These are phyloP conservation scores for Ptilodon capucinus DNA, from an alignment of 2,888 invertebrate species.

Conservation along the genomic window DNA sequence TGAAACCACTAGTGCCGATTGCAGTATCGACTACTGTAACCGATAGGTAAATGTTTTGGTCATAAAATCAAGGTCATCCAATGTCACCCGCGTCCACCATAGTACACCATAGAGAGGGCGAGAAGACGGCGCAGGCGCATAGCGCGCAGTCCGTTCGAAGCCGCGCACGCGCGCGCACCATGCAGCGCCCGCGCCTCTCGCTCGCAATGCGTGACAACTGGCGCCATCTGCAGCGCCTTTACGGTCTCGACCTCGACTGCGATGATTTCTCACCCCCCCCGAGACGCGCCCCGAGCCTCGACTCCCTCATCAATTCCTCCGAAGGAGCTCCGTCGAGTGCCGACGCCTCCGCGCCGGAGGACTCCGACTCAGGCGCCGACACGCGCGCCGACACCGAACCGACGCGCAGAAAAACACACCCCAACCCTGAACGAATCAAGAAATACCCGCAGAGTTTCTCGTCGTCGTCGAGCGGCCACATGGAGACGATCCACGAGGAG, in stretches of 20 bases:
- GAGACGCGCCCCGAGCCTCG: conserved; percentile 82
- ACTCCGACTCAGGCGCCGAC: conserved; percentile 87
- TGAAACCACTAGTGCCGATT: not conserved
- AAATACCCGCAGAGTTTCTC: conserved; percentile 77
- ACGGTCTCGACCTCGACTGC: conserved; percentile 71
- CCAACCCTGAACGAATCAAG: conserved; percentile 52
- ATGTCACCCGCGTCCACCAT: conserved; percentile 35
- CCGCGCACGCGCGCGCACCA: conserved; percentile 78
- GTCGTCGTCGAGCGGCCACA: conserved; percentile 84
- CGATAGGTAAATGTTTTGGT: not conserved
- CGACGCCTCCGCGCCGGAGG: conserved; percentile 84
- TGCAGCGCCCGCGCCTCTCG: conserved; percentile 78
- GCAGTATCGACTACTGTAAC: not conserved
- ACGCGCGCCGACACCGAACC: conserved; percentile 75
- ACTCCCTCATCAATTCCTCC: conserved; percentile 87
- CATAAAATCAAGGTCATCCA: conserved; percentile 25
- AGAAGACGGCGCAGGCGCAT: conserved; percentile 40
- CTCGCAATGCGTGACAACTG: conserved; percentile 82
- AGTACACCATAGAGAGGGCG: conserved; percentile 35
- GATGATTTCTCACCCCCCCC: conserved; percentile 63
- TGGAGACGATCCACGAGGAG: conserved; percentile 93
- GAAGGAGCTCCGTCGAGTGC: conserved; percentile 84
- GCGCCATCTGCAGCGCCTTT: conserved; percentile 76
- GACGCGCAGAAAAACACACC: conserved; percentile 46
- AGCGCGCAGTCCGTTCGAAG: conserved; percentile 58